These are phyloP conservation scores for Ammodytes dubius DNA, from an alignment of 2,113 vertebrate genomes.

Conservation along the genomic window DNA sequence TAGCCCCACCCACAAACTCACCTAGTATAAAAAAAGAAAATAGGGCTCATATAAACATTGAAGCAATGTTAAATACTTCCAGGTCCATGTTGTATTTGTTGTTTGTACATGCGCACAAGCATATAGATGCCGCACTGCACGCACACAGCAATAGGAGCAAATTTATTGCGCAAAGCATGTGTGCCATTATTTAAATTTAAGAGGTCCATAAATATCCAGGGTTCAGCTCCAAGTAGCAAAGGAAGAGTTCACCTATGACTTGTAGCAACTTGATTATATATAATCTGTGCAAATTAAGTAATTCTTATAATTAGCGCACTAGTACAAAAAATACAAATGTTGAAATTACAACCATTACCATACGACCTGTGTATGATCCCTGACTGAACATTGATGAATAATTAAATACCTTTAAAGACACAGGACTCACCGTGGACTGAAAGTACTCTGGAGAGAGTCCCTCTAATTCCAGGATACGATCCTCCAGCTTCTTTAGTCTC, in stretches of 20 bases:
- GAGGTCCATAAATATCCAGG: background rate
- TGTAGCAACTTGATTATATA: background rate
- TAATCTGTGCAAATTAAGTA: background rate
- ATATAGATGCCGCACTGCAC: no score
- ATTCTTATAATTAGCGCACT: background rate
- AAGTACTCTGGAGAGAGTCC: constrained; percentile 99
- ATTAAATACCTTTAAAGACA: constrained; percentile 22
- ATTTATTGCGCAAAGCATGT: background rate
- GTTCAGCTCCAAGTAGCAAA: background rate
- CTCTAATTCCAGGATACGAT: constrained; percentile 97
- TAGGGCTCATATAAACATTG: no score
- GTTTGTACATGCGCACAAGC: no score
- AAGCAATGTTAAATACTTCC: no score
- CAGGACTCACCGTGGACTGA: constrained; percentile 91
- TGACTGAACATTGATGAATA: background rate
- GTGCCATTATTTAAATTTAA: background rate
- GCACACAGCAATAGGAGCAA: background rate
- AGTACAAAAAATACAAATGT: background rate
- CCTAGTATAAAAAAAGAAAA: background rate
- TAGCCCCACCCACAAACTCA: constrained; percentile 19
- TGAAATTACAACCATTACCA: background rate
- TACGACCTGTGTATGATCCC: background rate
- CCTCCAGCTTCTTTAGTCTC: constrained; percentile 96
- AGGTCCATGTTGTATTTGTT: no score
- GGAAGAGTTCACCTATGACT: background rate